Conservation (phyloP, 2,113 vertebrate species). For the Hippopotamus amphibius region DNA sequence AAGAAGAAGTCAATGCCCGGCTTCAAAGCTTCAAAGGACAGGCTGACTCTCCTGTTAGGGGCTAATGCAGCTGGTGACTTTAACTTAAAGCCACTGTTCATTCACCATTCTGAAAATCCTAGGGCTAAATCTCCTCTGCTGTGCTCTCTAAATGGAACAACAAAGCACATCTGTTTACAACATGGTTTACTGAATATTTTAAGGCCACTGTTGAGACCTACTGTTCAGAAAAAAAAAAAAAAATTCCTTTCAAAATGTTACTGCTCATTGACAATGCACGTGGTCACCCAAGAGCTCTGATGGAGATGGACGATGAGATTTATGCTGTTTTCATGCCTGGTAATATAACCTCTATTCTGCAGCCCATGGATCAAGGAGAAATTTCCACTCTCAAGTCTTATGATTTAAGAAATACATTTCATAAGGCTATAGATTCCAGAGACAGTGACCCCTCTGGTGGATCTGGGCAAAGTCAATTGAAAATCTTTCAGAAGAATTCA, state of each 20-base stretch:
- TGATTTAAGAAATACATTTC: background rate
- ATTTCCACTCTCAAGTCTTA: background rate
- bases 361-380: background rate
- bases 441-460: background rate
- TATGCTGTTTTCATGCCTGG: background rate
- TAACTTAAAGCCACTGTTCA: background rate
- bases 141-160: background rate
- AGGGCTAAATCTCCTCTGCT: background rate
- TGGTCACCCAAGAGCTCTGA: background rate
- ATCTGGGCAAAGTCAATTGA: background rate
- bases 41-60: background rate
- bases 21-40: background rate
- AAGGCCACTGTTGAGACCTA: background rate
- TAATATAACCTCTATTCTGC: background rate
- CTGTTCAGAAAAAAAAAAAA: background rate
- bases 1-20: background rate
- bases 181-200: background rate
- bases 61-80: background rate
- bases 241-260: background rate
- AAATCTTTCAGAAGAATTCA: background rate
- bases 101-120: background rate
- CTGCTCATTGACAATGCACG: background rate
- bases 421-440: background rate
- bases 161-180: background rate
- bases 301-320: background rate